Base-by-base conservation (phyloP, 1,140 invertebrate species). In the Dendroctonus ponderosae region DNA sequence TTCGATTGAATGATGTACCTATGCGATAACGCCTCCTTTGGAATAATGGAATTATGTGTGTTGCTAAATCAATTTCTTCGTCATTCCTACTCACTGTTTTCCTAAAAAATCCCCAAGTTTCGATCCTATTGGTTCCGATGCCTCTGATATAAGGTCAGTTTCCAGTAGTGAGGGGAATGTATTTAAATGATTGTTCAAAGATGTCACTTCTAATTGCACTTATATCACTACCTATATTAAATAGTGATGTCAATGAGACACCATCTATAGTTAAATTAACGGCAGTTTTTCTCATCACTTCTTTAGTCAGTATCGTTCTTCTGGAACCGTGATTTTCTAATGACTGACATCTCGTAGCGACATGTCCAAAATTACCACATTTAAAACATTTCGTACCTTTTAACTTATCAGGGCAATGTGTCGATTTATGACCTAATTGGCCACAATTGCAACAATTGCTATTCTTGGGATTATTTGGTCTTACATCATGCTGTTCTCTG, bases 371-470 rank as follows among this genome's bases (percentile, higher is more conserved):
- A 62, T 41, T 12, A 8, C 26, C 41, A 58, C 60, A 64, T 26
- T 37, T 59, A 44, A 58, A 68, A 50, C 60, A 68, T 62, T 63
- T 68, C 11, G 42, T 11, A 2, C 60, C 60, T 14, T 68, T 63
- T 12, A 9, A 6, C 37, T 52, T 63, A 41, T 57, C 39, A 6
- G 59, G 50, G 59, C 60, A 63, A 11, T 43, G 11, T 9, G 7
- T 59, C 3, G 51, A 68, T 57, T 58, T 63, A 41, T 68, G 66
- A 2, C 60, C 43, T 15, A 5, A 42, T 7, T 39, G 6, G 8
- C 59, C 66, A 50, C 66, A 68, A 50, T 68, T 68, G 41, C 62
- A 68, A 52, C 59, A 67, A 14, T 49, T 49, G 4, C 46, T 61
- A 7, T 38, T 7, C 6, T 5, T 39, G 7, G 14, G 14, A 51